Evolutionary conservation across 2,888 invertebrate species (phyloP).

Genomic region (Sceliomorpha sp.): DNA sequence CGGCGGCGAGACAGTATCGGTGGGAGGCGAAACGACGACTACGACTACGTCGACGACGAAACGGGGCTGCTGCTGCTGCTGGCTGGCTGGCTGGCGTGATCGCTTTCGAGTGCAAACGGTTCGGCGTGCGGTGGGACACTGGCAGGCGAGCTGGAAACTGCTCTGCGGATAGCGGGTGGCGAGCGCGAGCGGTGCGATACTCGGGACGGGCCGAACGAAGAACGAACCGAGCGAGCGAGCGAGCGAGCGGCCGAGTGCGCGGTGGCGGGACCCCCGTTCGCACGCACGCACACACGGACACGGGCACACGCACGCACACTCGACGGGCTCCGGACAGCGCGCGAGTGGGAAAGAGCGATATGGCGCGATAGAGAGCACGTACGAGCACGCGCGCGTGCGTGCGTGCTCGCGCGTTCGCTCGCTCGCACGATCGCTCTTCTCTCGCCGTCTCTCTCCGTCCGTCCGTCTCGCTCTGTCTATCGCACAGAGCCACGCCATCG

Average conservation of each 20-base stretch:
- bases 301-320: too few species aligned
- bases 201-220: constrained; percentile 72
- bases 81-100: constrained; percentile 66
- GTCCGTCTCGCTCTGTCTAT: too few species aligned
- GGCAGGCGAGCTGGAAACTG: constrained; percentile 68
- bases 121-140: constrained; percentile 80
- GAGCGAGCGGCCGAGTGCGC: constrained; percentile 66
- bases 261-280: constrained; percentile 71
- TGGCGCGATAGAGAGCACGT: too few species aligned
- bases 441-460: too few species aligned
- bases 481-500: too few species aligned
- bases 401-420: constrained; percentile 44
- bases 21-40: constrained; percentile 53
- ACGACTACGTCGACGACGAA: too few species aligned
- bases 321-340: too few species aligned
- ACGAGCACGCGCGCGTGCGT: constrained; percentile 57
- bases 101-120: constrained; percentile 77
- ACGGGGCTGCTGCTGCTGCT: too few species aligned
- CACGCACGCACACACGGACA: too few species aligned
- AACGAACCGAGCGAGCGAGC: constrained; percentile 64
- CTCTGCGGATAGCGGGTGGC: constrained; percentile 72
- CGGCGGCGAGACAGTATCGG: constrained; percentile 44
- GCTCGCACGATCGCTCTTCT: too few species aligned
- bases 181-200: constrained; percentile 72
- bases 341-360: too few species aligned